These are phyloP conservation scores for Vanacampus margaritifer DNA, from an alignment of 2,113 vertebrate species.

Conservation along the genomic window DNA sequence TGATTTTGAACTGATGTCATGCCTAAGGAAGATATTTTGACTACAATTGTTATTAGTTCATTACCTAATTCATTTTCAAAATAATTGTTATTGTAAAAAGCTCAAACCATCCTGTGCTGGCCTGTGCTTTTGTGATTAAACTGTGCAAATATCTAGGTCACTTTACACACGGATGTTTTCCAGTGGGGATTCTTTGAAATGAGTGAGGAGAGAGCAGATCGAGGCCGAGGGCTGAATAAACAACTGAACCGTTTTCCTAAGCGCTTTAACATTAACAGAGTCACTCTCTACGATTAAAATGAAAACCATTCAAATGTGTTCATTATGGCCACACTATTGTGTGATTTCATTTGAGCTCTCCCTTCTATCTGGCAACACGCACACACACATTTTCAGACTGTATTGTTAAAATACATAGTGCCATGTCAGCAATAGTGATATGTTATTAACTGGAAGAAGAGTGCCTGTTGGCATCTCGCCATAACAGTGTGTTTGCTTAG, in stretches of 20 bases:
- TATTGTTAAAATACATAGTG: constrained; percentile 45
- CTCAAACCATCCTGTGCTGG: constrained; percentile 2
- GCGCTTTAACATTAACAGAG: constrained; percentile 14
- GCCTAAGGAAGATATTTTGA: neutral
- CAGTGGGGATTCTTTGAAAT: constrained; percentile 15
- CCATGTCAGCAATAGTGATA: constrained; percentile 55
- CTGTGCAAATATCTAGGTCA: constrained; percentile 28
- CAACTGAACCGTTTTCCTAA: constrained; percentile 2
- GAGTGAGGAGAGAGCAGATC: neutral
- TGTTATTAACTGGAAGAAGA: constrained; percentile 52
- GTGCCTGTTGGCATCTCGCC: constrained; percentile 41
- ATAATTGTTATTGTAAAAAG: constrained; percentile 22
- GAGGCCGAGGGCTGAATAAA: constrained; percentile 10
- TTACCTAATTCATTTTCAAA: constrained; percentile 9
- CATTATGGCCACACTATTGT: neutral
- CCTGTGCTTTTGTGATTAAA: constrained; percentile 27
- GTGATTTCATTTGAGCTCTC: neutral
- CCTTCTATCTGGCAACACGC: neutral
- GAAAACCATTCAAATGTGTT: constrained; percentile 19
- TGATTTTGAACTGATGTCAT: neutral
- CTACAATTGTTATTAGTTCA: neutral
- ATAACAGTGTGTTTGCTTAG: constrained; percentile 36
- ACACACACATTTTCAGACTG: neutral
- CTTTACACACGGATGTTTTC: constrained; percentile 20
- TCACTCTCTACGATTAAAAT: constrained; percentile 20